These are phyloP conservation scores for Lasioglossum zephyrum DNA, from an alignment of 2,888 invertebrate genomes.

Conservation along the genomic window DNA sequence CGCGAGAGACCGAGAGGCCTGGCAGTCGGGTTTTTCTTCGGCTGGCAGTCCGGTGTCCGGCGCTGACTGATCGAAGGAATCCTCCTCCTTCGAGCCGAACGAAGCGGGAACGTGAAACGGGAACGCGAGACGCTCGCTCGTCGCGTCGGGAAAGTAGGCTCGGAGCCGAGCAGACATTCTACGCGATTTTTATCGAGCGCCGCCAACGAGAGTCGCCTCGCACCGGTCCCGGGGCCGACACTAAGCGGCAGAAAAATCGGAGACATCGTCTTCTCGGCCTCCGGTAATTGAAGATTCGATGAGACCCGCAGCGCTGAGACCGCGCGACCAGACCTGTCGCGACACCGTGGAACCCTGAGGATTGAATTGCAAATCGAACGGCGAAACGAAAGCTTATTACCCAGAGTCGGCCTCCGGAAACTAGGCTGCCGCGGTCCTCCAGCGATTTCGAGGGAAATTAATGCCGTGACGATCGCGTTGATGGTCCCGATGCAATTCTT, in stretches of 20 bases:
- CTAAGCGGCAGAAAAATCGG: slow-evolving; percentile 49
- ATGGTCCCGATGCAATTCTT: background rate
- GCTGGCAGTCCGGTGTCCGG: slow-evolving; percentile 65
- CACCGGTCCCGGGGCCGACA: slow-evolving; percentile 6
- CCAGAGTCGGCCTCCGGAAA: background rate
- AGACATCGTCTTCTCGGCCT: background rate
- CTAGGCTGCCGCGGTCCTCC: background rate
- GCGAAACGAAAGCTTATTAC: slow-evolving; percentile 29
- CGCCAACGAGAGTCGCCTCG: background rate
- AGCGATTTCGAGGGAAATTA: background rate
- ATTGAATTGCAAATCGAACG: slow-evolving; percentile 47
- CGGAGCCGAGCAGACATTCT: slow-evolving; percentile 73
- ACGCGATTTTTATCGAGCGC: slow-evolving; percentile 71
- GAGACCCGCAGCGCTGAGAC: slow-evolving; percentile 28
- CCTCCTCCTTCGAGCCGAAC: slow-evolving; percentile 58
- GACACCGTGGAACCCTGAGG: background rate
- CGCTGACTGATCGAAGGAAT: slow-evolving; percentile 74
- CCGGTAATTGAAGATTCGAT: slow-evolving; percentile 46
- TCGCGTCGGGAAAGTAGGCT: slow-evolving; percentile 74
- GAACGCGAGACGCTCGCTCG: slow-evolving; percentile 34
- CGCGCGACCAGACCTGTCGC: slow-evolving; percentile 28
- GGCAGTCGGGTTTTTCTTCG: slow-evolving; percentile 75
- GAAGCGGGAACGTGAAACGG: slow-evolving; percentile 30
- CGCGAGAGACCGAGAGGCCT: slow-evolving; percentile 67
- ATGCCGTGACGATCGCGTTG: background rate